phyloP scores from a whole-genome alignment of 2,113 vertebrate species.

The Oryzias melastigma region DNA sequence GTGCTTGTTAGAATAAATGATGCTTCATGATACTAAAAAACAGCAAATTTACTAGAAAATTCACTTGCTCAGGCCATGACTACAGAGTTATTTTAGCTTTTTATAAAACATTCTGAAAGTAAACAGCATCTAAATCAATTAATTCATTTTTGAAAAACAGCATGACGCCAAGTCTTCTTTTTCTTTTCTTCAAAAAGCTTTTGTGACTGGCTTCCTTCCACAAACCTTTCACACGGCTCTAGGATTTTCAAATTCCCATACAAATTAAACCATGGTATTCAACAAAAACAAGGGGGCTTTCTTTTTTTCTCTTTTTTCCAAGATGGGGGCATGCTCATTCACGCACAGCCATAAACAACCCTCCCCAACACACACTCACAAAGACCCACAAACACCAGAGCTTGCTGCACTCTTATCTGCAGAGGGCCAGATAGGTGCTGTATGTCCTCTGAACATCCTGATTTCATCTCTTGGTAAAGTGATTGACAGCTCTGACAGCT shows the following conservation, averaged over 20 bases:
- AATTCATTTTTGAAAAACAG: too few species aligned
- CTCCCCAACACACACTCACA: slow-evolving; percentile 2
- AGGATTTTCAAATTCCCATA: too few species aligned
- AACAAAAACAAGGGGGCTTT: background rate
- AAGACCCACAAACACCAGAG: slow-evolving; percentile 12
- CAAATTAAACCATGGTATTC: too few species aligned
- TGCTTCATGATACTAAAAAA: background rate
- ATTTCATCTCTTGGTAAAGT: slow-evolving; percentile 81
- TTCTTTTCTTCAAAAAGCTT: too few species aligned
- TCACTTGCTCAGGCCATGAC: too few species aligned
- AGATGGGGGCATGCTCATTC: background rate
- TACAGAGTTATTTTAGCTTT: too few species aligned
- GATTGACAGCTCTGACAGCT: slow-evolving; percentile 85
- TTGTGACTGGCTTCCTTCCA: too few species aligned
- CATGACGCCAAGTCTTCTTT: too few species aligned
- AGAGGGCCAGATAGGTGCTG: slow-evolving; percentile 74
- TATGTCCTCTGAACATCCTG: slow-evolving; percentile 80
- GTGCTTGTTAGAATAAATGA: slow-evolving; percentile 2
- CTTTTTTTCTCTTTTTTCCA: too few species aligned
- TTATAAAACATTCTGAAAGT: too few species aligned
- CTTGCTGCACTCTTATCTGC: slow-evolving; percentile 78
- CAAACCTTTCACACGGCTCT: too few species aligned
- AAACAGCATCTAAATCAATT: too few species aligned
- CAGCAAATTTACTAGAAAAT: background rate
- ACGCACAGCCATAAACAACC: slow-evolving; percentile 10